Conservation (phyloP, 2,888 invertebrate genomes). For the Xylota sylvarum region DNA sequence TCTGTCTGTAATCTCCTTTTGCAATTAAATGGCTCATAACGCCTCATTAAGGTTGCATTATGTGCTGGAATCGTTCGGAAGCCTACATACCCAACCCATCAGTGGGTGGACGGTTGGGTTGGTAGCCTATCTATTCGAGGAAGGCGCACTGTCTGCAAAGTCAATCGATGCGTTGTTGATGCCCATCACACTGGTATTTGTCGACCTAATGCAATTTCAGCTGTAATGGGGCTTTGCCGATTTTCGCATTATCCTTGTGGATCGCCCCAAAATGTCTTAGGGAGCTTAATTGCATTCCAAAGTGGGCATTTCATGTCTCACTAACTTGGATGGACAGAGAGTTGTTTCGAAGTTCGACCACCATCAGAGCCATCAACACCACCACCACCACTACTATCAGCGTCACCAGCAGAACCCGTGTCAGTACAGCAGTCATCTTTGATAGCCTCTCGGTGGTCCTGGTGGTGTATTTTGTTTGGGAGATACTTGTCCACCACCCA, state of each 20-base stretch:
- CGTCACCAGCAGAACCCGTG: not conserved
- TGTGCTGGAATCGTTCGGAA: slow-evolving; percentile 55
- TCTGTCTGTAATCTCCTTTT: slow-evolving; percentile 67
- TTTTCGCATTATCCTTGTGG: slow-evolving; percentile 67
- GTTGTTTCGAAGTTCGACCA: slow-evolving; percentile 51
- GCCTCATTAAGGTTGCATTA: slow-evolving; percentile 76
- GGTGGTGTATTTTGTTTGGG: not conserved
- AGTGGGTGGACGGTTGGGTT: not conserved
- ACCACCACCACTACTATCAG: slow-evolving; percentile 14
- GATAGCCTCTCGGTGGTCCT: slow-evolving; percentile 59
- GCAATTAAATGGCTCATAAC: slow-evolving; percentile 76
- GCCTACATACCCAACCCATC: slow-evolving; percentile 14
- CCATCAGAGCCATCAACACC: slow-evolving; percentile 65
- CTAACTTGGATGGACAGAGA: slow-evolving; percentile 49
- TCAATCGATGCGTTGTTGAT: slow-evolving; percentile 70
- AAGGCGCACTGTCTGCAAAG: slow-evolving; percentile 52
- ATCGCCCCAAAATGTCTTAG: slow-evolving; percentile 47
- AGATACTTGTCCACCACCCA: slow-evolving; percentile 12
- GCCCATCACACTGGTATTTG: slow-evolving; percentile 32
- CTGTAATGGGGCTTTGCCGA: slow-evolving; percentile 62
- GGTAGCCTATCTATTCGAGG: not conserved
- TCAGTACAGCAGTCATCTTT: slow-evolving; percentile 25
- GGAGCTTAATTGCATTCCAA: slow-evolving; percentile 71
- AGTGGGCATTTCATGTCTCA: slow-evolving; percentile 69
- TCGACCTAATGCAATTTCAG: slow-evolving; percentile 66